phyloP scores from a whole-genome alignment of 2,888 invertebrate genomes.

The Pseudanteris insignis region DNA sequence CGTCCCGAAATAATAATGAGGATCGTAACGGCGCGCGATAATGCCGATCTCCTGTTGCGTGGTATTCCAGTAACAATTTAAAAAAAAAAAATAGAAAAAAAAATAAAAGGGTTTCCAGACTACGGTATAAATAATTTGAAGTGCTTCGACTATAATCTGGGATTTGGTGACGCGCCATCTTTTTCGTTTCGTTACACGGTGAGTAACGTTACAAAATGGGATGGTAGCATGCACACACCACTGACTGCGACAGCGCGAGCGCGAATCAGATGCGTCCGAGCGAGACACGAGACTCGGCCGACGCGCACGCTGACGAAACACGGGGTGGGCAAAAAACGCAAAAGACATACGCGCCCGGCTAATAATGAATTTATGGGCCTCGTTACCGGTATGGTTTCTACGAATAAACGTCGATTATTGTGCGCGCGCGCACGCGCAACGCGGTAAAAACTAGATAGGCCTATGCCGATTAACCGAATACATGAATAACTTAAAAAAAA shows the following conservation, averaged over 20 bases:
- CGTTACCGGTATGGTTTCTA: conserved; percentile 64
- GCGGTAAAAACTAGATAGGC: conserved; percentile 55
- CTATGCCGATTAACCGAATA: conserved; percentile 65
- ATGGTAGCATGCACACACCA: too few species aligned
- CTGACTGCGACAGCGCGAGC: background rate
- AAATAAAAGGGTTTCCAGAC: conserved; percentile 45
- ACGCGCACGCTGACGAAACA: too few species aligned
- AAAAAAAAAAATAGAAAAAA: conserved; percentile 35
- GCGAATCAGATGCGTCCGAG: conserved; percentile 1
- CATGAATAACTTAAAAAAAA: conserved; percentile 64
- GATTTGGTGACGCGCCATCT: conserved; percentile 44
- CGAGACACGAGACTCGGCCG: too few species aligned
- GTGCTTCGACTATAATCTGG: conserved; percentile 45
- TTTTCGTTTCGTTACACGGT: conserved; percentile 42
- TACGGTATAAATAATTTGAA: conserved; percentile 46
- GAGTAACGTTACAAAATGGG: conserved; percentile 3
- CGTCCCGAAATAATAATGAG: conserved; percentile 28
- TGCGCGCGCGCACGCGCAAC: conserved; percentile 45
- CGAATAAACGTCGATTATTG: conserved; percentile 65
- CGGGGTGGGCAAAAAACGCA: conserved; percentile 29
- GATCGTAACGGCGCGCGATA: conserved; percentile 27
- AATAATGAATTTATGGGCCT: conserved; percentile 65
- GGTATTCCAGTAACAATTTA: conserved; percentile 42
- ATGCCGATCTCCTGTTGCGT: conserved; percentile 38
- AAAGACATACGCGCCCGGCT: conserved; percentile 53